These are phyloP conservation scores for Rhagophthalmus giganteus DNA, from an alignment of 2,888 invertebrate genomes.

Conservation along the genomic window DNA sequence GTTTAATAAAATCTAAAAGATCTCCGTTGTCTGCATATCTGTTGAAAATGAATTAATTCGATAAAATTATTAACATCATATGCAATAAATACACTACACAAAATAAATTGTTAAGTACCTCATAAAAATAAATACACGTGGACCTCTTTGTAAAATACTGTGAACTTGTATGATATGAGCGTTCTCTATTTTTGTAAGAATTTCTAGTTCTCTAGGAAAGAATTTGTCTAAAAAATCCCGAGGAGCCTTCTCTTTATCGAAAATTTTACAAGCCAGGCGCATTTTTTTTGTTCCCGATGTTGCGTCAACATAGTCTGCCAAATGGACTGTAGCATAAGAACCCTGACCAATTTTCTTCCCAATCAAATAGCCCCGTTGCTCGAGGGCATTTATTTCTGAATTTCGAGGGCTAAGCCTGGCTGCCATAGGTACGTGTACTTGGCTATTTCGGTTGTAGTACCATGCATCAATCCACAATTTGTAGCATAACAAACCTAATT, in stretches of 20 bases:
- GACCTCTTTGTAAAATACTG: constrained; percentile 80
- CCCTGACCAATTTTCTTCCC: constrained; percentile 90
- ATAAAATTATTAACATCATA: not conserved
- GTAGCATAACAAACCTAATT: constrained; percentile 5
- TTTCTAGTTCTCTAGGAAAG: constrained; percentile 90
- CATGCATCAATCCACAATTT: constrained; percentile 22
- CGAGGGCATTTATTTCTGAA: constrained; percentile 83
- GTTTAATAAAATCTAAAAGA: constrained; percentile 80
- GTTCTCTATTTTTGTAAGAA: constrained; percentile 85
- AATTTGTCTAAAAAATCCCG: constrained; percentile 89
- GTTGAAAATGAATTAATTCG: not conserved
- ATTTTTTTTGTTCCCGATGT: constrained; percentile 69
- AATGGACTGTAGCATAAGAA: constrained; percentile 87
- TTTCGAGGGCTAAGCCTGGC: constrained; percentile 74
- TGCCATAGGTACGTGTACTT: constrained; percentile 60
- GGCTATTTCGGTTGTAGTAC: constrained; percentile 1
- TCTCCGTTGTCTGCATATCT: constrained; percentile 87
- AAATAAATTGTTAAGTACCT: constrained; percentile 51
- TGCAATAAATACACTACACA: not conserved
- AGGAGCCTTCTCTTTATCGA: constrained; percentile 87
- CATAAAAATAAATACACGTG: constrained; percentile 88
- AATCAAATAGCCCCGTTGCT: constrained; percentile 81
- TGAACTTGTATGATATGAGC: constrained; percentile 89
- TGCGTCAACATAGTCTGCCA: constrained; percentile 79
- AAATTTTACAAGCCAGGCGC: constrained; percentile 86